Evolutionary conservation across 2,113 vertebrate genomes (phyloP).

Genomic region (Dipodomys spectabilis): DNA sequence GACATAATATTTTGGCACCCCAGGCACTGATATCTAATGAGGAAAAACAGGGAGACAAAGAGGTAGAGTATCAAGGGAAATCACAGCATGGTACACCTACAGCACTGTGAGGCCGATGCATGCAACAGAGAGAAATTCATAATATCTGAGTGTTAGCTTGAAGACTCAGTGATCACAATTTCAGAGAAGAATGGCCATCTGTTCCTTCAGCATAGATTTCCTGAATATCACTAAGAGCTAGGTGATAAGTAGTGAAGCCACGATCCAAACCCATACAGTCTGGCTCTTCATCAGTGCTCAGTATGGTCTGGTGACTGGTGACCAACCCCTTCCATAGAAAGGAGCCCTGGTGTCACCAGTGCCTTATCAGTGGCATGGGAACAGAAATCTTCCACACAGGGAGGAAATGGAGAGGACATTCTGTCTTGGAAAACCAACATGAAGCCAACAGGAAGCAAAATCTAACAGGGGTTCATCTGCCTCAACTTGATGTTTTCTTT

Average conservation of each 20-base stretch:
- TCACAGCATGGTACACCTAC: rapidly evolving
- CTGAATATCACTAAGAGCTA: not conserved
- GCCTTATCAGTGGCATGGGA: rapidly evolving
- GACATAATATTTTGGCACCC: not conserved
- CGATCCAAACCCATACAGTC: not conserved
- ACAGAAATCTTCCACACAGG: not conserved
- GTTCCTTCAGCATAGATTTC: not conserved
- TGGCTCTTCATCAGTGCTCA: not conserved
- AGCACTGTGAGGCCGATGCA: rapidly evolving
- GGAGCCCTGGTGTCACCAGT: not conserved
- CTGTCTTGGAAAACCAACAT: constrained; percentile 1
- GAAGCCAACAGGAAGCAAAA: constrained; percentile 29
- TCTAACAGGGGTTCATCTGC: not conserved
- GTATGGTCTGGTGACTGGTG: not conserved
- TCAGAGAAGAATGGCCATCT: not conserved
- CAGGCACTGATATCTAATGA: not conserved
- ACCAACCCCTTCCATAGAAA: not conserved
- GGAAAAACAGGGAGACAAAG: not conserved
- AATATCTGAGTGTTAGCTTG: not conserved
- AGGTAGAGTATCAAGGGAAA: rapidly evolving
- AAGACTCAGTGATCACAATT: not conserved
- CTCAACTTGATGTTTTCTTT: not conserved
- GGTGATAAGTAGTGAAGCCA: not conserved
- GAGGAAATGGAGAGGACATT: not conserved
- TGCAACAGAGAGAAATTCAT: rapidly evolving